Evolutionary conservation across 2,797 vertebrate species (phyloP).

Genomic region (Sparidentex hasta): DNA sequence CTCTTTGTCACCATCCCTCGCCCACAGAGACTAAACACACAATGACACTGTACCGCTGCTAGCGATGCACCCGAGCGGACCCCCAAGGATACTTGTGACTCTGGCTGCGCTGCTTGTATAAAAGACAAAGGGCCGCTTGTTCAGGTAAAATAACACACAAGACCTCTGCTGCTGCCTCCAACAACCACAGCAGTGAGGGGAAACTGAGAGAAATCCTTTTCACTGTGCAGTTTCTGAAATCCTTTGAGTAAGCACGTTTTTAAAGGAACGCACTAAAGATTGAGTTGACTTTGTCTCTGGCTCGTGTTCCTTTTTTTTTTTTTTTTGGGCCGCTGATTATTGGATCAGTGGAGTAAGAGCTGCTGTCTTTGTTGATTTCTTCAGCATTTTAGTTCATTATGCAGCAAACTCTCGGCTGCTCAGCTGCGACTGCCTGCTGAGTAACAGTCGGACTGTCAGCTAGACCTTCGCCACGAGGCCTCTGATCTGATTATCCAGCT

Average conservation of each 20-base stretch:
- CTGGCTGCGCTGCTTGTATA: background rate
- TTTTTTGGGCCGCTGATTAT: slow-evolving; percentile 3
- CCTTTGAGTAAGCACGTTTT: slow-evolving; percentile 26
- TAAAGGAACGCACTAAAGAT: slow-evolving; percentile 29
- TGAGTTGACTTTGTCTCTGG: slow-evolving; percentile 10
- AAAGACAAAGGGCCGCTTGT: slow-evolving; percentile 15
- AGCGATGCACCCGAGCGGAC: background rate
- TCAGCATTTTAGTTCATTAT: slow-evolving; percentile 19
- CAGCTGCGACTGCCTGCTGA: slow-evolving; percentile 46
- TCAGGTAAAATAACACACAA: slow-evolving; percentile 17
- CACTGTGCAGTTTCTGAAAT: slow-evolving; percentile 44
- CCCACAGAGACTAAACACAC: slow-evolving; percentile 9
- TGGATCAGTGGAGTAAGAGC: background rate
- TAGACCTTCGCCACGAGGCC: slow-evolving; percentile 50
- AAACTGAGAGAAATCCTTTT: slow-evolving; percentile 22
- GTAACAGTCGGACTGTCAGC: slow-evolving; percentile 57
- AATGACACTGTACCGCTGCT: slow-evolving; percentile 15
- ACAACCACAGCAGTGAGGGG: slow-evolving; percentile 2
- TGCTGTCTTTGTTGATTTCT: slow-evolving; percentile 47
- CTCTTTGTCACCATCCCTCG: background rate
- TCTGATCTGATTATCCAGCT: slow-evolving; percentile 70
- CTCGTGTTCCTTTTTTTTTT: background rate
- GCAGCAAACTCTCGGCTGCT: slow-evolving; percentile 29
- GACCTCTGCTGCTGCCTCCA: slow-evolving; percentile 11
- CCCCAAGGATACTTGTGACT: slow-evolving; percentile 16